These are phyloP conservation scores for Carlito syrichta DNA, from an alignment of 2,113 vertebrate genomes.

Conservation along the genomic window DNA sequence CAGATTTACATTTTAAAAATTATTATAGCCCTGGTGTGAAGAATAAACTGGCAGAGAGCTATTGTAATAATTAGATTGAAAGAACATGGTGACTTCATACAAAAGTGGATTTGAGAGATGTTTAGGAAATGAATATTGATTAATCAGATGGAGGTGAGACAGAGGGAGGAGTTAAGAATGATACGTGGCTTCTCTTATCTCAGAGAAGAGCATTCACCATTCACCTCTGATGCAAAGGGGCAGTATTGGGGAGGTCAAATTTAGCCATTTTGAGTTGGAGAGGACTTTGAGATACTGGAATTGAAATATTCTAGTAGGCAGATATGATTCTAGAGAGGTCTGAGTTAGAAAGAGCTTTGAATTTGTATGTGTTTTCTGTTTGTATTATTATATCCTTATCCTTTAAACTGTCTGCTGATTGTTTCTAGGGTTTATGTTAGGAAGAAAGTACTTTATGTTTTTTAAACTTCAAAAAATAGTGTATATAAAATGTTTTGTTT, in stretches of 20 bases:
- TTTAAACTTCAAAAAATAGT: neutral
- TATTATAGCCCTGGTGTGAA: neutral
- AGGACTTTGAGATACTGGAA: neutral
- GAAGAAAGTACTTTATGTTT: neutral
- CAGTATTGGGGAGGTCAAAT: neutral
- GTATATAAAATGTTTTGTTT: neutral
- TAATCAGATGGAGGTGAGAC: neutral
- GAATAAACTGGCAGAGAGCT: neutral
- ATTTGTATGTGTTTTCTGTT: neutral
- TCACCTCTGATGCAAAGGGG: neutral
- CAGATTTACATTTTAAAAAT: conserved; percentile 17
- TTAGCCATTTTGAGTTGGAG: neutral
- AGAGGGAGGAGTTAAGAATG: neutral
- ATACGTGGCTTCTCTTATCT: neutral
- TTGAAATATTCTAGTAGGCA: neutral
- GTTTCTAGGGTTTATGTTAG: conserved; percentile 1
- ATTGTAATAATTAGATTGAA: conserved; percentile 5
- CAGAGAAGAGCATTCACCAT: neutral
- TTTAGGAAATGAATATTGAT: neutral
- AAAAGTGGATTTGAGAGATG: conserved; percentile 12
- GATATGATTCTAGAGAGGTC: neutral
- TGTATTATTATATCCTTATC: neutral
- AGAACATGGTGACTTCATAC: neutral
- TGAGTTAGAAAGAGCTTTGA: neutral
- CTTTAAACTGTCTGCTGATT: neutral